Percentiles rank a stretch among this genome's conserved stretches.
These are phyloP conservation scores for Rhinoderma darwinii DNA, from an alignment of 2,113 vertebrate species.

Conservation along the genomic window DNA sequence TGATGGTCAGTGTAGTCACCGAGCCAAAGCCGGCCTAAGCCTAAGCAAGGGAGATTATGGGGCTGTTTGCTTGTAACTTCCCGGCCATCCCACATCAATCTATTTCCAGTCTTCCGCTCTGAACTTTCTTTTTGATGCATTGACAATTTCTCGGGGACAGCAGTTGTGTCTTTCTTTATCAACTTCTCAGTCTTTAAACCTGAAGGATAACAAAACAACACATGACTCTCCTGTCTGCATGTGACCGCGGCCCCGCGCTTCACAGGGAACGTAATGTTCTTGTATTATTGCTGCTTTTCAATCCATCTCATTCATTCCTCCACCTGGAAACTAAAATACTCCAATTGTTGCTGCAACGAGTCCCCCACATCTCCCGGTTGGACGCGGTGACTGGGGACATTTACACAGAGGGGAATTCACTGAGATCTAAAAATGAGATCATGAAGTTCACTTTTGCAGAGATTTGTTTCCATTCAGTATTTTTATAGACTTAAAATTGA, in stretches of 20 bases:
- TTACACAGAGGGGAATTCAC: not conserved
- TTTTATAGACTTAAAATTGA: constrained; percentile 21
- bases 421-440: constrained; percentile 6
- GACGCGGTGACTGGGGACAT: not conserved
- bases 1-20: too few species aligned
- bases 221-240: not conserved
- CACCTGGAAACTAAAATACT: not conserved
- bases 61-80: not conserved
- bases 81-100: not conserved
- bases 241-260: not conserved
- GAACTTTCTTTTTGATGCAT: not conserved
- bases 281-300: not conserved
- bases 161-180: not conserved
- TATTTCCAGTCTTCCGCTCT: not conserved
- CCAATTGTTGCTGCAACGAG: not conserved
- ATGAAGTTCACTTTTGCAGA: not conserved
- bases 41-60: too few species aligned
- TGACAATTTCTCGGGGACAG: too few species aligned
- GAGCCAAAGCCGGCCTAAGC: too few species aligned
- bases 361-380: not conserved
- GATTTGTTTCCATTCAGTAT: not conserved
- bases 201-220: not conserved
- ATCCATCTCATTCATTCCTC: not conserved
- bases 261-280: not conserved
- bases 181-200: constrained; percentile 5